Evolutionary conservation across 2,113 vertebrate species (phyloP).

Genomic region (Grallaria varia): DNA sequence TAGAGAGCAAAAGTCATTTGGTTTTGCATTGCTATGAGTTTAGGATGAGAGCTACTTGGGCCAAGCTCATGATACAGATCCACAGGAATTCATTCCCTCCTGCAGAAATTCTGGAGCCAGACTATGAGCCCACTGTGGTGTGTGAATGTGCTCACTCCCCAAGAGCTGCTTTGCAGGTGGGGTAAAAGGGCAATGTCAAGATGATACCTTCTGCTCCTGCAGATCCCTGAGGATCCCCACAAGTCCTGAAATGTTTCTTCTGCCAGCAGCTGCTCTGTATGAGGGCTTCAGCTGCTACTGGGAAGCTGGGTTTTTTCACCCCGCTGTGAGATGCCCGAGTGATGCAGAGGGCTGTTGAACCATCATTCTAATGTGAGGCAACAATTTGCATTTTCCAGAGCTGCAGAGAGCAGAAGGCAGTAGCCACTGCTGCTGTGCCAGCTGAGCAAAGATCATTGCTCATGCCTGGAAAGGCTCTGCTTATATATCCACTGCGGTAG

Average conservation of each 20-base stretch:
- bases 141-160: neutral
- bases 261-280: neutral
- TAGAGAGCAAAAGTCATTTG: neutral
- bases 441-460: neutral
- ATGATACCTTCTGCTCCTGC: neutral
- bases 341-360: neutral
- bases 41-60: neutral
- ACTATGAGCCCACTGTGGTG: rapidly evolving
- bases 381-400: neutral
- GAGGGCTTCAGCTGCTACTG: neutral
- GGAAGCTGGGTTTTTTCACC: neutral
- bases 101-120: neutral
- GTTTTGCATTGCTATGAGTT: neutral
- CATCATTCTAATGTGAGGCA: neutral
- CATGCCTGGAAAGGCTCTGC: neutral
- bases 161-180: neutral
- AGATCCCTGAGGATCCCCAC: neutral
- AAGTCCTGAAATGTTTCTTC: neutral
- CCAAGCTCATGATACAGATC: neutral
- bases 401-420: conserved; percentile 6
- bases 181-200: neutral
- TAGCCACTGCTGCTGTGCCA: neutral
- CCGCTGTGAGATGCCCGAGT: neutral
- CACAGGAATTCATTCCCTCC: neutral
- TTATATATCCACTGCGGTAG: neutral